Conservation (phyloP, 2,797 vertebrate species). For the Typhlichthys subterraneus region DNA sequence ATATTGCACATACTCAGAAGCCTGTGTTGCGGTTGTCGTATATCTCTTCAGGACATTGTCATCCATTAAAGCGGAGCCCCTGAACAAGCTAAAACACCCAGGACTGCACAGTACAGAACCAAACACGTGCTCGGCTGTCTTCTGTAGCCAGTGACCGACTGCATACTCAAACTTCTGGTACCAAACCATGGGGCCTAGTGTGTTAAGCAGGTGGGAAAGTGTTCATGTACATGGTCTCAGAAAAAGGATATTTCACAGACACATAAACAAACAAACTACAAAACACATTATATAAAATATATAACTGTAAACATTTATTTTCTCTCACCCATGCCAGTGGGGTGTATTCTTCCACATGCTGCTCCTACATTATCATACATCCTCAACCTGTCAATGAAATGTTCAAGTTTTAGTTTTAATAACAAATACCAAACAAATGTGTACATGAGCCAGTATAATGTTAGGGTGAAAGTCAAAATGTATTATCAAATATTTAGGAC, state of each 20-base stretch:
- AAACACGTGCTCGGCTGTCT: constrained; percentile 84
- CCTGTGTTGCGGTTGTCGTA: constrained; percentile 76
- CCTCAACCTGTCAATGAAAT: constrained; percentile 57
- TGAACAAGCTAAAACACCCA: constrained; percentile 84
- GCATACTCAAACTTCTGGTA: constrained; percentile 88
- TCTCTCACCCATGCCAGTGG: constrained; percentile 82
- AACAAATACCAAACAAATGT: background rate
- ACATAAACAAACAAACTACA: background rate
- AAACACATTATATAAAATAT: background rate
- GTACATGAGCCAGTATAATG: background rate
- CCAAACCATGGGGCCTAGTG: constrained; percentile 84
- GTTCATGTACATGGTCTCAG: background rate
- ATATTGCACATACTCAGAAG: constrained; percentile 81
- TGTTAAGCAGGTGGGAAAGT: background rate
- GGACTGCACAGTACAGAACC: constrained; percentile 84
- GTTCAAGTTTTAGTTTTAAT: background rate
- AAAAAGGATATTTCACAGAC: background rate
- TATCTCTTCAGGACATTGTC: constrained; percentile 83
- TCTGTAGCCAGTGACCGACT: constrained; percentile 85
- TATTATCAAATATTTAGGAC: background rate
- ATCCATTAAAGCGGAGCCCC: constrained; percentile 83
- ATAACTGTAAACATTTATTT: background rate
- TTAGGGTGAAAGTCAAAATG: background rate
- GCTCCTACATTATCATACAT: constrained; percentile 83
- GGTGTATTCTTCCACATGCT: constrained; percentile 85